Base-by-base conservation (phyloP, 2,113 vertebrate genomes). In the Nesoenas mayeri region DNA sequence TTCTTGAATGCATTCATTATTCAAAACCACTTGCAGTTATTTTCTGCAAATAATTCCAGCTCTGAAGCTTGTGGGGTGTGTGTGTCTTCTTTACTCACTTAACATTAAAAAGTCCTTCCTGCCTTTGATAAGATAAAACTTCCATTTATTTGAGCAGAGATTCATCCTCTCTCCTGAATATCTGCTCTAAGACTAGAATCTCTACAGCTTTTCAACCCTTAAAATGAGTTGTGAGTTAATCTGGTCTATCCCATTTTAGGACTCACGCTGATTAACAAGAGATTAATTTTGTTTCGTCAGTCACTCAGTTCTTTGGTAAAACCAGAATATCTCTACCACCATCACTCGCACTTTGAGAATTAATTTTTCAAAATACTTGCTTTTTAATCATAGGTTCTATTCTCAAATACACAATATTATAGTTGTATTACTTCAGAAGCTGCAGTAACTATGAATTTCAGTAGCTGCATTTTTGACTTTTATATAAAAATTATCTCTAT, bases 1-100 rank as follows among this genome's bases (percentile, higher is more conserved):
- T 94, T 91, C 67, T 60, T 71, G 26, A 90, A 83, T 48, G 17
- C 12, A 61, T 90, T 86, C 79, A 84, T 96, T 88, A 94, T 86
- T 94, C 67, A 80, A 91, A 94, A 67, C 32, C 48, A 36, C 65
- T 80, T 91, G 38, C 38, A 67, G 47, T 62, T 78, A 73, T 67
- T 88, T 93, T 94, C 56, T 90, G 64, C 60, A 89, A 81, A 65
- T 75, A 87, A 84, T 89, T 93, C 70, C 58, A 50, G 9, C 58
- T 85, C 70, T 86, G 64, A 53, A 96, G 11, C 6, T 79, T 80
- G 28, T n/a, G 22, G 38, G 5, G 12, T 1, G 10, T 7, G n/a
- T 26, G 38, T 42, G 19, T 88, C 65, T 65, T 91, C 74, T 85
- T 93, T 85, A 88, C 72, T 85, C 47, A 74, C 25, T 83, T 83